Evolutionary conservation across 2,113 vertebrate genomes (phyloP), one percentile per base, ranked within the genome.

Genomic region (Echinops telfairi): DNA sequence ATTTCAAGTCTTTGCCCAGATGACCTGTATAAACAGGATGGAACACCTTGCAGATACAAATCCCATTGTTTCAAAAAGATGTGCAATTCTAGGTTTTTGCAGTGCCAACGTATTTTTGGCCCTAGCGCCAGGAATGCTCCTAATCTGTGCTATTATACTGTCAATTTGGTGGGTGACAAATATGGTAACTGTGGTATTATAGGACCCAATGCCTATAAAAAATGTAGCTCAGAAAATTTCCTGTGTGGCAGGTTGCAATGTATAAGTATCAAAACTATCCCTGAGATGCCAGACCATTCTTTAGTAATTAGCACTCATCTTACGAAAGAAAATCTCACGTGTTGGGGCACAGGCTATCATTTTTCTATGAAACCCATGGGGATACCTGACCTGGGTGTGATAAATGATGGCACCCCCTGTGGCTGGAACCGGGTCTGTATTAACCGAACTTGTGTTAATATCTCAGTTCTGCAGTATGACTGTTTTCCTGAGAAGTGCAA

Each of bases 211-310:
- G 36, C 17, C 97, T 91, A 73, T 76, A 6, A 53, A 23, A 60
- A 33, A 3, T 97, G 96, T 31, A 2, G n/a, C 0, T 9, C 0
- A 3, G 1, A 20, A 11, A n/a, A 93, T 0, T 5, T 60, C 0
- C 0, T 97, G 33, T 97, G 97, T 8, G 97, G 97, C 22, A 82
- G 97, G 38, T 12, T 97, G 2, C 97, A 97, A 47, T 97, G 97
- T 1, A 33, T 79, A 9, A 94, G 93, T 0, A 76, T 97, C 3
- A 14, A 76, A 11, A 10, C 0, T 3, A 1, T 86, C 1, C 94
- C 96, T 0, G 0, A 62, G 0, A 17, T 94, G 62, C 81, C 62
- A 8, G 80, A 82, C 0, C 75, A 90, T 40, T n/a, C 68, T 1
- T 40, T 22, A 11, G 2, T 96, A 5, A 60, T 94, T 6, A 57